Evolutionary conservation across 1,140 invertebrate species (phyloP), one percentile per base, ranked within the genome.

Genomic region (Sitobion miscanthi): DNA sequence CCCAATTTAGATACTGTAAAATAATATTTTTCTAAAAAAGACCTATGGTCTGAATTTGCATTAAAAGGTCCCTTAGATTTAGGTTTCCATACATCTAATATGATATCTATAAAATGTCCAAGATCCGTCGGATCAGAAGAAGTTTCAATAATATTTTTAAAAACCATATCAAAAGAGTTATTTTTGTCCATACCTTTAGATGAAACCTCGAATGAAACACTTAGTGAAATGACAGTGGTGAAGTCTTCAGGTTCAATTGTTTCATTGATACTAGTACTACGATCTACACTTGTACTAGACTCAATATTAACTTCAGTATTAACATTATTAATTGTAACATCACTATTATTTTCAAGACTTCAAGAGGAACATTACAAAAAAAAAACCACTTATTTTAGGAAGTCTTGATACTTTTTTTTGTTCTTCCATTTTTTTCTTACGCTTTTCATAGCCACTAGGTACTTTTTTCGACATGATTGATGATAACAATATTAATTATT

Each of bases 1-100:
- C 87, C 47, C 54, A 17, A 89, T 89, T 89, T 89, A 47, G 87
- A 88, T 30, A 88, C 87, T 88, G n/a, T 88, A 52, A 88, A 54
- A 88, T 88, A 88, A 54, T 49, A 88, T 14, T 88, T 88, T 88
- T 88, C 47, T 14, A 49, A 88, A 45, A 88, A 88, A 52, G 87
- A 88, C 54, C 87, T 49, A 52, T 3, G 47, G 47, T 88, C 47
- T 88, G 47, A 30, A 88, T 88, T 88, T 88, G n/a, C n/a, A n/a
- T 52, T 30, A 88, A 88, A 88, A 88, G 38, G 47, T 5, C 30
- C 87, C 54, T 88, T 88, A 88, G 49, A 30, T 52, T 88, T 88
- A 88, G 87, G 49, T 88, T 49, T 88, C 30, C 85, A 87, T 87
- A 35, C 8, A 69, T 69, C 62, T 69, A 69, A 30, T 38, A 82